Conservation (phyloP, 2,888 invertebrate genomes). For the Caenorhabditis wallacei region DNA sequence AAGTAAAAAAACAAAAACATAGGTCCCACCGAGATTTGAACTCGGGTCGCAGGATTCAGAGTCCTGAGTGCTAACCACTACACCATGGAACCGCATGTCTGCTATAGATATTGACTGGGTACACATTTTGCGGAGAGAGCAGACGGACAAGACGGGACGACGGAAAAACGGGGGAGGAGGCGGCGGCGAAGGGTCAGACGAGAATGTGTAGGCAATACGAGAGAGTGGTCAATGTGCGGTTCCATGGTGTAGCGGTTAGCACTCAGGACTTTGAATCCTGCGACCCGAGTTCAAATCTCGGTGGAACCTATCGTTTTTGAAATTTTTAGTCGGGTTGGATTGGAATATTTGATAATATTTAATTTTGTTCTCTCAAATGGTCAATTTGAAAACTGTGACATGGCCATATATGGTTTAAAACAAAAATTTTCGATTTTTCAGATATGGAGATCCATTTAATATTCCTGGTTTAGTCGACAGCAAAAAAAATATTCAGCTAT, state of each 20-base stretch:
- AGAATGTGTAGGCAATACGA: background rate
- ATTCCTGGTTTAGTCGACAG: too few relatives aligned
- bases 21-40: conserved; percentile 78
- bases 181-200: background rate
- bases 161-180: conserved; percentile 1
- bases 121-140: background rate
- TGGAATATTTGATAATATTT: background rate
- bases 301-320: conserved; percentile 70
- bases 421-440: too few relatives aligned
- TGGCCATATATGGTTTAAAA: too few relatives aligned
- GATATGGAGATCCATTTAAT: too few relatives aligned
- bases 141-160: background rate
- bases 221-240: conserved; percentile 34
- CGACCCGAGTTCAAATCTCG: conserved; percentile 78
- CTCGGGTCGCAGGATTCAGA: conserved; percentile 77
- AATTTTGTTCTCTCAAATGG: too few relatives aligned
- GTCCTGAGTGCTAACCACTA: conserved; percentile 78
- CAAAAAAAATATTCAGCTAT: too few relatives aligned
- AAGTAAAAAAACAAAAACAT: conserved; percentile 17
- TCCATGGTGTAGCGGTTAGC: conserved; percentile 78
- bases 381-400: too few relatives aligned
- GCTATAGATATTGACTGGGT: background rate
- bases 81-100: conserved; percentile 71
- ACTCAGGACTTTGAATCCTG: conserved; percentile 77
- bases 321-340: background rate